Evolutionary conservation across 2,888 invertebrate genomes (phyloP), one percentile per base, ranked within the genome.

Genomic region (Drosophila cognata): DNA sequence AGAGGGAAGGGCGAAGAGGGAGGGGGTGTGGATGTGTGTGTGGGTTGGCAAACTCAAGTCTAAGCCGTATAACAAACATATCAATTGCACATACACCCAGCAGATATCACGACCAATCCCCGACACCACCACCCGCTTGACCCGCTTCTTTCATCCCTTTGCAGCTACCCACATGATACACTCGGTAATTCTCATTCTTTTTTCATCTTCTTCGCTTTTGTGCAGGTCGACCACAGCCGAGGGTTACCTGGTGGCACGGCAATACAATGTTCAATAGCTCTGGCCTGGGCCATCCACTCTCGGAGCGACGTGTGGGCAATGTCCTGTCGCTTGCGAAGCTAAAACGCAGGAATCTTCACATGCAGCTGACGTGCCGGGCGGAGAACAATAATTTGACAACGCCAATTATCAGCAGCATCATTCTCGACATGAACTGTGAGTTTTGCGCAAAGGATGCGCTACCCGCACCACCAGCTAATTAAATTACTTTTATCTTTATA

Each of bases 391-490:
- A 96, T 84, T 94, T 94, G 88, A 95, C 95, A 52, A 92, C 94
- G 63, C 96, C 96, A 64, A 94, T 96, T 78, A 94, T 95, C 73
- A 95, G 95, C 77, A 95, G 95, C 71, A 94, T 96, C 80, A 94
- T 94, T 53, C 93, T 96, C 77, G 95, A 96, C 92, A 95, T 96
- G 95, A 94, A 95, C 90, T 93, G 96, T 96, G 92, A 95, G 96
- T 95, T 51, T 43, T 36, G 55, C 52, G 33, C 25, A 25, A 51
- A 35, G 28, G 29, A 64, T 52, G 62, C 50, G 29, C 48, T 7
- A 52, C 28, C 51, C 38, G 31, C 53, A 18, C 63, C 53, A 16
- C 56, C 53, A 69, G 58, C 82, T 87, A 87, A 82, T 84, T 84
- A 87, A 84, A 77, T 82, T 51, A 61, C 69, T 63, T 59, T 55